These are phyloP conservation scores for Scaeva pyrastri DNA, from an alignment of 2,888 invertebrate species.

Conservation along the genomic window DNA sequence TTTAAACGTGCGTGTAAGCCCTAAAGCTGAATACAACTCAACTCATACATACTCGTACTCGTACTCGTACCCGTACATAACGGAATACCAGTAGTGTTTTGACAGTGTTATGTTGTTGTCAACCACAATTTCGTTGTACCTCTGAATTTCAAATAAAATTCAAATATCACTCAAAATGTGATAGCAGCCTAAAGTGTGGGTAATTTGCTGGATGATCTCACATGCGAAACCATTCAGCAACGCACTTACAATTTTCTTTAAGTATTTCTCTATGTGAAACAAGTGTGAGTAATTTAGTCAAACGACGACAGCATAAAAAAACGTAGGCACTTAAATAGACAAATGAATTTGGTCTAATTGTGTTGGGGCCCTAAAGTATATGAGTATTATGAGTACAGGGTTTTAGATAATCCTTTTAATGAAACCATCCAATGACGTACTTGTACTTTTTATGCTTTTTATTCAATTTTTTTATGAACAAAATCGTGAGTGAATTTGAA, in stretches of 20 bases:
- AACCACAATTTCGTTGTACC: slow-evolving; percentile 13
- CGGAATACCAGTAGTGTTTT: slow-evolving; percentile 1
- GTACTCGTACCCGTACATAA: neutral
- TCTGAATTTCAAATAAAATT: slow-evolving; percentile 1
- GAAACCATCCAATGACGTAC: slow-evolving; percentile 13
- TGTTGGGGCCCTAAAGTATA: slow-evolving; percentile 3
- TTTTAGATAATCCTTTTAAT: slow-evolving; percentile 1
- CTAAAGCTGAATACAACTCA: neutral
- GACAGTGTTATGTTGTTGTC: slow-evolving; percentile 20
- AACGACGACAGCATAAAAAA: neutral
- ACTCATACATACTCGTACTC: too few relatives aligned
- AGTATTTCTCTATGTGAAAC: neutral
- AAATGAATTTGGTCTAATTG: neutral
- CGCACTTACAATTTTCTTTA: neutral
- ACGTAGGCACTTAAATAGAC: neutral
- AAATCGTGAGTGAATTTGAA: slow-evolving; percentile 21
- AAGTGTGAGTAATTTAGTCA: neutral
- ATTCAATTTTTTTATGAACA: neutral
- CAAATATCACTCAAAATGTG: slow-evolving; percentile 36
- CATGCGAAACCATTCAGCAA: slow-evolving; percentile 27
- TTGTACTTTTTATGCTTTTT: neutral
- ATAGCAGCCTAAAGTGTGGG: slow-evolving; percentile 18
- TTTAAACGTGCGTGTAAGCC: neutral
- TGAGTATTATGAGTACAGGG: neutral
- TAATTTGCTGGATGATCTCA: slow-evolving; percentile 13